Conservation (phyloP, 2,797 vertebrate species). For the Amphiprion clarkii region DNA sequence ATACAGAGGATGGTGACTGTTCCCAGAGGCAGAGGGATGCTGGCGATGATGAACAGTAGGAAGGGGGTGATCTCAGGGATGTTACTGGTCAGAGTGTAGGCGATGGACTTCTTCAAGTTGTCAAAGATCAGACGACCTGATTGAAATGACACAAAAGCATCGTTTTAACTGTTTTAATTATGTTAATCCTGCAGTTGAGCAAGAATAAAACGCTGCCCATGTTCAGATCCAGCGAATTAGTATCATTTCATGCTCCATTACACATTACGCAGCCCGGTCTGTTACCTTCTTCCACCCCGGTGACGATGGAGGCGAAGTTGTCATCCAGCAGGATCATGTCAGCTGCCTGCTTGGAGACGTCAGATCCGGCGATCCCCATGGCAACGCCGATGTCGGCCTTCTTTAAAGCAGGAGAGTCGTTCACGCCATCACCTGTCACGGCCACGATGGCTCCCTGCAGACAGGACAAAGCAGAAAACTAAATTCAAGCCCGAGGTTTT, state of each 20-base stretch:
- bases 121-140: slow-evolving; percentile 97
- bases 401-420: slow-evolving; percentile 97
- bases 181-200: not conserved
- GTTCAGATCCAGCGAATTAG: no score
- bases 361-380: slow-evolving; percentile 97
- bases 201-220: not conserved
- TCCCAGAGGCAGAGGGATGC: slow-evolving; percentile 95
- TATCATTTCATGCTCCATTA: not conserved
- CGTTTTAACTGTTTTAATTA: not conserved
- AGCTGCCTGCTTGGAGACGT: slow-evolving; percentile 97
- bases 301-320: slow-evolving; percentile 98
- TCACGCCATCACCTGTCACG: slow-evolving; percentile 96
- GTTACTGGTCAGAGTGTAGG: slow-evolving; percentile 97
- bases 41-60: slow-evolving; percentile 95
- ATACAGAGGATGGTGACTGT: slow-evolving; percentile 98
- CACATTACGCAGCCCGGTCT: no score
- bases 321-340: slow-evolving; percentile 99
- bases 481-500: no score
- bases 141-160: not conserved
- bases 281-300: slow-evolving; percentile 96
- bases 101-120: slow-evolving; percentile 98
- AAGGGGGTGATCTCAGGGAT: slow-evolving; percentile 98
- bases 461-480: not conserved
- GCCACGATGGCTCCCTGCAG: slow-evolving; percentile 95
- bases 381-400: slow-evolving; percentile 98